Evolutionary conservation across 2,888 invertebrate species (phyloP).

Genomic region (Eledona agricola): DNA sequence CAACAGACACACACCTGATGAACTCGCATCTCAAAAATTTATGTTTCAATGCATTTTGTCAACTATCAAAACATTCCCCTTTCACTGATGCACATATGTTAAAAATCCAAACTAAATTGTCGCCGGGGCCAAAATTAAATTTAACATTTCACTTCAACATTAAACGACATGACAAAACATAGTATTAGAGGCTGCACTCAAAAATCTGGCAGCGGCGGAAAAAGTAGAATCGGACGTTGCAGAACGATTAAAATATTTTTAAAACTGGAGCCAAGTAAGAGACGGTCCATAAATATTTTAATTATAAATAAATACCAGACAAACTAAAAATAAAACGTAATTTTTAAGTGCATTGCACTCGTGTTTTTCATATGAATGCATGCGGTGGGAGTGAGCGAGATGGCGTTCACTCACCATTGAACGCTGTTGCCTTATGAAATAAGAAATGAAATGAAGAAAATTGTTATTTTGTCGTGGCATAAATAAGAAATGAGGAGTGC

Average conservation of each 20-base stretch:
- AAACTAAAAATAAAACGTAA: constrained; percentile 59
- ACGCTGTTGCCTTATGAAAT: constrained; percentile 43
- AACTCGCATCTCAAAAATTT: constrained; percentile 8
- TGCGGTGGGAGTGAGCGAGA: constrained; percentile 15
- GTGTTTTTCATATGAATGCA: constrained; percentile 38
- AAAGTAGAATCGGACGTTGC: no score
- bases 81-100: no score
- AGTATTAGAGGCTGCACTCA: no score
- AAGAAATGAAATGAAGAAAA: constrained; percentile 49
- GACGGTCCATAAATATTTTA: constrained; percentile 58
- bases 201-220: no score
- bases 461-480: constrained; percentile 55
- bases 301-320: constrained; percentile 60
- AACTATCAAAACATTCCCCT: no score
- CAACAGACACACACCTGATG: constrained; percentile 13
- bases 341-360: constrained; percentile 58
- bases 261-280: constrained; percentile 49
- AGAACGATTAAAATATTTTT: constrained; percentile 48
- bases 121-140: no score
- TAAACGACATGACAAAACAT: no score
- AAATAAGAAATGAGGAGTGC: constrained; percentile 56
- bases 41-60: no score
- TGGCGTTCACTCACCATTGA: constrained; percentile 23
- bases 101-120: no score
- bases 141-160: no score